These are phyloP conservation scores for Troides helena DNA, from an alignment of 2,888 invertebrate species.

Conservation along the genomic window DNA sequence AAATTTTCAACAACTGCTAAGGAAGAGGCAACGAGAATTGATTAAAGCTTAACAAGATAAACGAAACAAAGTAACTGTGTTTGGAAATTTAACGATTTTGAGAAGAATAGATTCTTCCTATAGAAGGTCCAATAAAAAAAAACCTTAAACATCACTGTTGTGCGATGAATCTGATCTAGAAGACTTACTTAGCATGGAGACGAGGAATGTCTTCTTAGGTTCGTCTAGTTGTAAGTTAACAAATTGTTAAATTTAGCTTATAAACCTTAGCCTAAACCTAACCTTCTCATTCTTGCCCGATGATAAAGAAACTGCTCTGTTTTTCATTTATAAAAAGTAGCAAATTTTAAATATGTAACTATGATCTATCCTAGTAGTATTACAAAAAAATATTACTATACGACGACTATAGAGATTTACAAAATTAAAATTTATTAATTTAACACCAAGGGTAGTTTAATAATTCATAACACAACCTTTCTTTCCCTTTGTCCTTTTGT, in stretches of 20 bases:
- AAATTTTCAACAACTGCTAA: constrained; percentile 17
- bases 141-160: neutral
- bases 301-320: too few species aligned
- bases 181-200: too few species aligned
- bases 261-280: too few species aligned
- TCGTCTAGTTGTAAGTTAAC: too few species aligned
- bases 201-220: too few species aligned
- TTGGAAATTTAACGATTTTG: constrained; percentile 1
- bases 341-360: too few species aligned
- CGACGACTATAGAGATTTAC: neutral
- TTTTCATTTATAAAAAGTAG: too few species aligned
- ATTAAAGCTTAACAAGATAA: constrained; percentile 8
- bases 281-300: too few species aligned
- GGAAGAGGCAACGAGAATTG: constrained; percentile 8
- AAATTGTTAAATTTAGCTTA: too few species aligned
- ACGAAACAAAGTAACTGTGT: constrained; percentile 7
- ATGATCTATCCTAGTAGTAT: too few species aligned
- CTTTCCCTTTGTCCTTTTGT: constrained; percentile 18
- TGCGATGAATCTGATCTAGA: neutral
- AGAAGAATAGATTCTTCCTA: neutral
- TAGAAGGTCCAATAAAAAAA: neutral
- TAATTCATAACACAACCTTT: constrained; percentile 18
- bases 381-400: neutral
- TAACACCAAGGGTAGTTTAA: constrained; percentile 3
- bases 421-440: neutral